Evolutionary conservation across 37 sponge, comb jelly and placozoan genomes (phyloP).

Genomic region (Lycopodina hypogea): DNA sequence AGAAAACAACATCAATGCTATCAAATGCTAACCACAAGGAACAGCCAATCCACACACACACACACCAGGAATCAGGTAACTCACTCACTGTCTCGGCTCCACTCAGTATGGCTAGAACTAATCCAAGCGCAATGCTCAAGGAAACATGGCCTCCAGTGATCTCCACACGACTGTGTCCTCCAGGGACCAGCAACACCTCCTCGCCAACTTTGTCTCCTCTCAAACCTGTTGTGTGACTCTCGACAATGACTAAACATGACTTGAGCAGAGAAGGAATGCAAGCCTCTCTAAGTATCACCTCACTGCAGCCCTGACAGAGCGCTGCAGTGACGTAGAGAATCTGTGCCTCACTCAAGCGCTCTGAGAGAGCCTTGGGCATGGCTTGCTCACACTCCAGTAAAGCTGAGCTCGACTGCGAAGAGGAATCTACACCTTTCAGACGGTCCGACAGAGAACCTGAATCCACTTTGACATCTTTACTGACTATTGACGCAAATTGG

Average conservation of each 20-base stretch:
- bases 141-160: slow-evolving; percentile 55
- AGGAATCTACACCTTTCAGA: not conserved
- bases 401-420: slow-evolving; percentile 2
- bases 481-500: not conserved
- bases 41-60: no score
- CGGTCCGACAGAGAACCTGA: not conserved
- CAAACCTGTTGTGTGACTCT: slow-evolving; percentile 20
- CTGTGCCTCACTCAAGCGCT: slow-evolving; percentile 4
- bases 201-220: not conserved
- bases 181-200: not conserved
- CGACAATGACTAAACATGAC: slow-evolving; percentile 8
- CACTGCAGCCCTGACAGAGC: slow-evolving; percentile 40
- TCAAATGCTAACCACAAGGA: no score
- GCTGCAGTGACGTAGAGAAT: slow-evolving; percentile 46
- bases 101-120: slow-evolving; percentile 57
- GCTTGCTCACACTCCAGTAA: slow-evolving; percentile 24
- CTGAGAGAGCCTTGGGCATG: not conserved
- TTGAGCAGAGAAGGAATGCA: slow-evolving; percentile 13
- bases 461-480: not conserved
- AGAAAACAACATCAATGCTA: no score
- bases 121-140: slow-evolving; percentile 64
- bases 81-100: slow-evolving; percentile 17
- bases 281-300: slow-evolving; percentile 5
- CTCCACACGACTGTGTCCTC: not conserved
- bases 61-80: no score